A percentile compares a stretch with the other conserved stretches of the same genome.
phyloP scores from a whole-genome alignment of 2,888 invertebrate species.

The Hypomecis atomaria region DNA sequence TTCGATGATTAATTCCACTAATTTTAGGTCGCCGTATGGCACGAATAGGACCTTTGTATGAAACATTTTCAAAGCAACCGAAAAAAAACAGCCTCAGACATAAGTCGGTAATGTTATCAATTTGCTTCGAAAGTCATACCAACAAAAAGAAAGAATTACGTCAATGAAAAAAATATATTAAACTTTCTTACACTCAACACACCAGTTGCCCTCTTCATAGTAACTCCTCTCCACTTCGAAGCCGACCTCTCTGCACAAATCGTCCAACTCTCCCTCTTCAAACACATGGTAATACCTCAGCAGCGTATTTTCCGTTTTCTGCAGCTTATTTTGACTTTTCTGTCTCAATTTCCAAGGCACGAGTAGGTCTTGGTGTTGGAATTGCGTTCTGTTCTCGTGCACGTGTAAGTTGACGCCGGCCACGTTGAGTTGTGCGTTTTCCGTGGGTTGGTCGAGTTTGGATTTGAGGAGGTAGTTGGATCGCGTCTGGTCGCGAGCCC shows the following conservation, averaged over 20 bases:
- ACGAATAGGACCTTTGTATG: no score
- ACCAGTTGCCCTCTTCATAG: conserved; percentile 99
- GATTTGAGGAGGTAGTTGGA: conserved; percentile 76
- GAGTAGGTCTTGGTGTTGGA: conserved; percentile 94
- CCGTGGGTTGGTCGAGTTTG: conserved; percentile 44
- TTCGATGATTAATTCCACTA: no score
- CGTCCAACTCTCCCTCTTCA: conserved; percentile 91
- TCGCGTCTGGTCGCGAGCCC: conserved; percentile 95
- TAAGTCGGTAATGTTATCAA: no score
- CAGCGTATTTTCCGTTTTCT: conserved; percentile 81
- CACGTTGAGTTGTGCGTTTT: conserved; percentile 49
- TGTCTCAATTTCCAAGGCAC: conserved; percentile 96
- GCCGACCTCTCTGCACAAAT: conserved; percentile 84
- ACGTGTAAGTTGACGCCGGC: conserved; percentile 86
- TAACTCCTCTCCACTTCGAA: conserved; percentile 88
- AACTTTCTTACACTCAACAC: conserved; percentile 90
- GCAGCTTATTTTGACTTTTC: conserved; percentile 58
- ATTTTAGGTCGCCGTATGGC: no score
- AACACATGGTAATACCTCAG: conserved; percentile 98
- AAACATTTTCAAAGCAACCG: no score
- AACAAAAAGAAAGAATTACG: conserved; percentile 4
- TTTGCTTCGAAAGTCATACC: no score
- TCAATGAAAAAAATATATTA: conserved; percentile 42
- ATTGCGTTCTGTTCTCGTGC: conserved; percentile 96
- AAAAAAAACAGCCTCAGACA: no score